Base-by-base conservation (phyloP, 2,113 vertebrate genomes). In the Mesitornis unicolor region DNA sequence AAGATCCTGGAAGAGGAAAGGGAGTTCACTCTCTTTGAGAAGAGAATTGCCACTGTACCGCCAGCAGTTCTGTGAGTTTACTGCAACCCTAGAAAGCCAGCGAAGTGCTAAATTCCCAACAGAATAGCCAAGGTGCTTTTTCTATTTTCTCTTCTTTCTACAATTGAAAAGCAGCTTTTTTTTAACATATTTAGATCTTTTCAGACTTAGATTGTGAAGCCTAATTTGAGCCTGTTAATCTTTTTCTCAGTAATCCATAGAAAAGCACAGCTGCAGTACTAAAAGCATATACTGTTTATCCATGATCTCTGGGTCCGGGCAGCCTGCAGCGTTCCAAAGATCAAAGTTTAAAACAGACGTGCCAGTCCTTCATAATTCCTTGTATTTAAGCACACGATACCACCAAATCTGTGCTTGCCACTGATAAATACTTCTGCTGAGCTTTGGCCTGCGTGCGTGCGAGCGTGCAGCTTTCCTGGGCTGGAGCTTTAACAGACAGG, bases 261-360 rank as follows among this genome's bases (percentile, higher is more conserved):
- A 76, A 94, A 96, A 94, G 83, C 85, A 95, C 91, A 97, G 87
- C 93, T 92, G 91, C 60, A 38, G 45, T 63, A 18, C 80, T 87
- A 14, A 82, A 95, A 89, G 5, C 87, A 18, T 26, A 3, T 26
- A 3, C 47, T 92, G 63, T 96, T 95, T 94, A 60, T 79, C 91
- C 63, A 11, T 35, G 67, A 48, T 84, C 18, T 1, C 76, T 8
- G 8, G 45, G 7, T 48, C 79, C 35, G 68, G 64, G 71, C 91
- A 95, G 87, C 87, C 87, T n/a, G 43, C 87, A 84, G 83, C 1
- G n/a, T 95, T 97, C 91, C 96, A 96, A 53, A 96, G 95, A 79
- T 96, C 95, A 96, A 93, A 95, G 94, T 86, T 95, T 77, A 78
- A 59, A 87, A 64, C 51, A 83, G 77, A 63, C 15, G 2, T 68